Percentiles rank a stretch among this genome's conserved stretches.
These are phyloP conservation scores for Drosophila navojoa DNA, from an alignment of 1,140 invertebrate species.

Conservation along the genomic window DNA sequence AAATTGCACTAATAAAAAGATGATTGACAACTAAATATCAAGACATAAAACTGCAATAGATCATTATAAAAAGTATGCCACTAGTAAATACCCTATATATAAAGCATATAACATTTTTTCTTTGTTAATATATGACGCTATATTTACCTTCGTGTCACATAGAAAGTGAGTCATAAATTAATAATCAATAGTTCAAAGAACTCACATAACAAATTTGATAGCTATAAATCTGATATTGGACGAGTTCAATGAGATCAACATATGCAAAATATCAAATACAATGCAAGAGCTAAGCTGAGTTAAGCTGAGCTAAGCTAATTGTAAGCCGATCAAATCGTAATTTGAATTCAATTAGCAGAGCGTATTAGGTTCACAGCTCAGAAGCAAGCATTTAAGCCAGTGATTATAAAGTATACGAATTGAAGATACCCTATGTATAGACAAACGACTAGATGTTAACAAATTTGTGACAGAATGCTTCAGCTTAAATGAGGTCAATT, in stretches of 20 bases:
- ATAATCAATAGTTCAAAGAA: neutral
- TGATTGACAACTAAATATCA: neutral
- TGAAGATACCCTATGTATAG: no score
- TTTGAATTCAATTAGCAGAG: no score
- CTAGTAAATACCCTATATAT: neutral
- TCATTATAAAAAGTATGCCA: neutral
- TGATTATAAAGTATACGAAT: no score
- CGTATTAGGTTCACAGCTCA: no score
- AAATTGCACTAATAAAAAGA: slow-evolving; percentile 2
- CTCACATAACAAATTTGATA: neutral
- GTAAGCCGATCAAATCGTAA: no score
- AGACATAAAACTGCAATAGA: neutral
- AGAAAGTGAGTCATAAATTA: neutral
- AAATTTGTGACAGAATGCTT: no score
- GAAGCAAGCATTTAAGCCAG: no score
- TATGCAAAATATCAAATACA: neutral
- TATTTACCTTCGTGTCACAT: no score
- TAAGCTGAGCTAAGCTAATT: neutral
- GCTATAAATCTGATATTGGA: neutral
- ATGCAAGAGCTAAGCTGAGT: neutral
- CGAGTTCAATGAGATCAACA: neutral
- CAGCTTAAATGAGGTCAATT: no score
- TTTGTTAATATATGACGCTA: no score
- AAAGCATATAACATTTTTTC: no score
- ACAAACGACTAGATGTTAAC: no score